Evolutionary conservation across 2,888 invertebrate species (phyloP).

Genomic region (Helobdella robusta): DNA sequence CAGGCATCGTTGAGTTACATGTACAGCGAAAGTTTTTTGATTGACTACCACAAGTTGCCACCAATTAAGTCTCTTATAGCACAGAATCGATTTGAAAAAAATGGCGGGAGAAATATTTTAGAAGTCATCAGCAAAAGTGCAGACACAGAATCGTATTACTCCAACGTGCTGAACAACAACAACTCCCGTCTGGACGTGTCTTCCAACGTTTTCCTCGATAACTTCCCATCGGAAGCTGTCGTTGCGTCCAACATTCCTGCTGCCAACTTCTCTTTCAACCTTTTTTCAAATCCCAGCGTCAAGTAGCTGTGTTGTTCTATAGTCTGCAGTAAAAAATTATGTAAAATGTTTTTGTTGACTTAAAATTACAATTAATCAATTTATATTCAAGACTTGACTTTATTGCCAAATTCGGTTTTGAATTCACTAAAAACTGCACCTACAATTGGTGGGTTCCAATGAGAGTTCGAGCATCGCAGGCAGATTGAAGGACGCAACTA

Average conservation of each 20-base stretch:
- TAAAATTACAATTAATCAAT: not conserved
- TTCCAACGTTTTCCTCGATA: conserved; percentile 22
- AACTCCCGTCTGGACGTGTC: not conserved
- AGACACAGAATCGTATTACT: not conserved
- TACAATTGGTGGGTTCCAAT: conserved; percentile 28
- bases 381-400: conserved; percentile 12
- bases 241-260: conserved; percentile 5
- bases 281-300: conserved; percentile 24
- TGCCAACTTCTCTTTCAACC: conserved; percentile 15
- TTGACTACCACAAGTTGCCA: not conserved
- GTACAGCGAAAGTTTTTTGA: no score
- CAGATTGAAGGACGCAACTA: conserved; percentile 23
- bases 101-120: conserved; percentile 15
- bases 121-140: not conserved
- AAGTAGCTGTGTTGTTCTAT: not conserved
- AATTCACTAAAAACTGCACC: conserved; percentile 21
- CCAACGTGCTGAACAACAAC: not conserved
- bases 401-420: conserved; percentile 6
- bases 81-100: conserved; percentile 20
- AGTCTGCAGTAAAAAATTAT: not conserved
- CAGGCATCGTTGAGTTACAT: no score
- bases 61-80: not conserved
- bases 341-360: not conserved
- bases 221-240: conserved; percentile 6
- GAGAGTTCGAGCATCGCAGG: not conserved